Evolutionary conservation across 2,797 vertebrate genomes (phyloP).

Genomic region (Chromis chromis): DNA sequence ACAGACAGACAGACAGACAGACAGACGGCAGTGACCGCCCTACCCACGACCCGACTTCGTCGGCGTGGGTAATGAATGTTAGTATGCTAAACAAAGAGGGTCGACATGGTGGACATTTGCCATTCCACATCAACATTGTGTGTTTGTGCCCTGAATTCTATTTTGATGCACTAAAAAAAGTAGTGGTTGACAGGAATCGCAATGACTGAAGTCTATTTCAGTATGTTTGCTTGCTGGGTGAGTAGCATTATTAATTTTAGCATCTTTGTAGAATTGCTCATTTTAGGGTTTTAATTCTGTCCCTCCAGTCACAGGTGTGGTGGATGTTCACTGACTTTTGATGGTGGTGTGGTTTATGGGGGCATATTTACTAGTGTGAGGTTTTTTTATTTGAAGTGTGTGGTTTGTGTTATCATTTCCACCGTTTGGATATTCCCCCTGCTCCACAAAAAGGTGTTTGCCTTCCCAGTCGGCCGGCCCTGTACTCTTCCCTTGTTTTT

Average conservation of each 20-base stretch:
- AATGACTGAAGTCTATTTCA: conserved; percentile 16
- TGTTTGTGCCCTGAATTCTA: neutral
- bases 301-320: conserved; percentile 14
- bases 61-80: neutral
- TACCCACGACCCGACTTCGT: too few species aligned
- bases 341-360: conserved; percentile 8
- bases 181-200: neutral
- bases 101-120: neutral
- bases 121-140: neutral
- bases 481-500: conserved; percentile 1
- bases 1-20: too few species aligned
- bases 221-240: neutral
- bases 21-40: too few species aligned
- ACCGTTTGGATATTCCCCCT: conserved; percentile 6
- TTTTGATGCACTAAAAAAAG: neutral
- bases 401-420: conserved; percentile 29
- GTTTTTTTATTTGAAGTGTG: conserved; percentile 25
- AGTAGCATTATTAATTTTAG: neutral
- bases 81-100: neutral
- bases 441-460: neutral
- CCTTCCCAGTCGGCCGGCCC: neutral
- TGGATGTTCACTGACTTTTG: conserved; percentile 14
- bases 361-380: neutral
- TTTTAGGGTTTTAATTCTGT: neutral
- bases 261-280: neutral